Evolutionary conservation across 1,140 invertebrate genomes (phyloP), one percentile per base, ranked within the genome.

Genomic region (Lepidurus packardi): DNA sequence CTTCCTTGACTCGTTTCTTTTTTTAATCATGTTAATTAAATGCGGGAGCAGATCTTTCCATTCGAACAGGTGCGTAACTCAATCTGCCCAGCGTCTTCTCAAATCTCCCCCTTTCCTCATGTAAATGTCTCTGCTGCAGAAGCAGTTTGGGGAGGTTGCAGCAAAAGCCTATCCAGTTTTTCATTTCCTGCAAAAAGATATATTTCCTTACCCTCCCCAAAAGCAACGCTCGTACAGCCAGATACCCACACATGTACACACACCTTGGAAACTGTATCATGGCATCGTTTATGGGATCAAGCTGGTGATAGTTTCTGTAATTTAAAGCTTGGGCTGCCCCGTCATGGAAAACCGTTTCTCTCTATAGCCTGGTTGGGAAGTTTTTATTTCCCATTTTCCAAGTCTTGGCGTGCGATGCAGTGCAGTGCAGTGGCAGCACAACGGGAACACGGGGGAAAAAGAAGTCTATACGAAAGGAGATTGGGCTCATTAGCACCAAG

Each of bases 31-130:
- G 53, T 13, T 65, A 65, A 65, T 65, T 21, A 21, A 65, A 65
- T 65, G 53, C 53, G 53, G 53, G 53, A 65, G 53, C 53, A 65
- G 53, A 65, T 65, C 53, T 65, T 65, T 13, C 53, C 53, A 65
- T 65, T 21, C 21, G 16, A 65, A 16, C 53, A 65, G 53, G 53
- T 65, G 53, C 21, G 53, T n/a, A 65, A 65, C 9, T 65, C 16
- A 65, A 16, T 21, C 53, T 65, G 53, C 4, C 13, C 53, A 65
- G 53, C 21, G 53, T 21, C 21, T 65, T 65, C 53, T 16, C 16
- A 16, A 16, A 65, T 7, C 16, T 65, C 13, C 21, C 53, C 16
- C 53, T 21, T 21, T 21, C 53, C 13, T 65, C 21, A 11, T 65
- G 5, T 47, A 16, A 10, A 10, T 47, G 10, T 65, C 53, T 7